Conservation (phyloP, 2,888 invertebrate species). For the Macroteleia sp. region DNA sequence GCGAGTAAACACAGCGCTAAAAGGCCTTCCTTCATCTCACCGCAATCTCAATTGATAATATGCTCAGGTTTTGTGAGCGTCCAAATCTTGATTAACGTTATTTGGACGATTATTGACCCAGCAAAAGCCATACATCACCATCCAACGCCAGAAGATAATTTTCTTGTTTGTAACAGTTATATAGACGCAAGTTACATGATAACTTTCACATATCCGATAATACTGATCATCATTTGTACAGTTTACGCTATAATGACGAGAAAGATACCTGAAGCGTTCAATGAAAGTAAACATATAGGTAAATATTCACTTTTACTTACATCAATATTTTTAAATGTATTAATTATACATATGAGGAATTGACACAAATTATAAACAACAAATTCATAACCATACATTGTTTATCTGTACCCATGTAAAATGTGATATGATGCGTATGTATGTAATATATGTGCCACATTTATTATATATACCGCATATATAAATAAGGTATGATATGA, state of each 20-base stretch:
- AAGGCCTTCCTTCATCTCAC: constrained; percentile 96
- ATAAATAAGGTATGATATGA: too few relatives aligned
- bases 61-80: constrained; percentile 94
- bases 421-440: too few relatives aligned
- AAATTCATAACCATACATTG: too few relatives aligned
- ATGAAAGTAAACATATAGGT: constrained; percentile 99
- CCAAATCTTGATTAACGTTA: constrained; percentile 94
- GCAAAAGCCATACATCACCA: constrained; percentile 95
- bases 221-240: constrained; percentile 95
- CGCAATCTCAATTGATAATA: constrained; percentile 94
- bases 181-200: constrained; percentile 97
- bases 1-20: constrained; percentile 98
- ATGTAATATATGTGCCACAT: too few relatives aligned
- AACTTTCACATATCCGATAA: constrained; percentile 96
- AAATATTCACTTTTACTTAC: constrained; percentile 81
- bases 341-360: too few relatives aligned
- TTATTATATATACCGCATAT: too few relatives aligned
- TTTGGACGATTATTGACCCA: constrained; percentile 96
- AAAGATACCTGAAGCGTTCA: constrained; percentile 99
- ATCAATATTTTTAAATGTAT: too few relatives aligned
- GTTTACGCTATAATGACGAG: constrained; percentile 97
- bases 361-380: too few relatives aligned
- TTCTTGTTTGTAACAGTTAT: constrained; percentile 96
- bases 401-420: too few relatives aligned
- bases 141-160: constrained; percentile 95